phyloP scores from a whole-genome alignment of 2,113 vertebrate species.

The Cyprinodon brontotheroides region DNA sequence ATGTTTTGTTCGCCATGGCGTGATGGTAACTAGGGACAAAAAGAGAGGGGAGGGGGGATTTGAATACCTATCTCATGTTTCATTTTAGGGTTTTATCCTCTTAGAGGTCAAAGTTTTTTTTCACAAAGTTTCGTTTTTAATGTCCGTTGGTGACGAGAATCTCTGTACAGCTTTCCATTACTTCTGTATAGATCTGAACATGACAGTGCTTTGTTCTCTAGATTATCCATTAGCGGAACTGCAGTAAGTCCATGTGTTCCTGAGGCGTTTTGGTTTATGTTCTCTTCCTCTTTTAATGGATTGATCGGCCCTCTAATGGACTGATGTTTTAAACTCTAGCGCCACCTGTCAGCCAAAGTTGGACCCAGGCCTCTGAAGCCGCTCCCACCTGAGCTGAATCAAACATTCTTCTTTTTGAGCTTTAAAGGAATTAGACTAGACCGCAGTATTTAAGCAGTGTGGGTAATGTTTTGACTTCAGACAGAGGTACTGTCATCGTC shows the following conservation, averaged over 20 bases:
- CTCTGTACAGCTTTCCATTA: slow-evolving; percentile 80
- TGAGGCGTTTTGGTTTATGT: slow-evolving; percentile 36
- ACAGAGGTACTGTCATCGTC: slow-evolving; percentile 73
- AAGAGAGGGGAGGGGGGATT: slow-evolving; percentile 58
- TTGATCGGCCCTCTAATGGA: slow-evolving; percentile 32
- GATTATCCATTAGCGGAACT: slow-evolving; percentile 37
- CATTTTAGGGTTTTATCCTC: slow-evolving; percentile 63
- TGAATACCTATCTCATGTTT: slow-evolving; percentile 48
- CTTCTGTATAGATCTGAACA: slow-evolving; percentile 63
- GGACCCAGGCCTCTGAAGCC: slow-evolving; percentile 34
- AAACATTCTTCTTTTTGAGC: slow-evolving; percentile 71
- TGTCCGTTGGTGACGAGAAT: slow-evolving; percentile 69
- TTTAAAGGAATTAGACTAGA: slow-evolving; percentile 71
- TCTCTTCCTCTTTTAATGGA: slow-evolving; percentile 5
- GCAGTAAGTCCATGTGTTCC: slow-evolving; percentile 23
- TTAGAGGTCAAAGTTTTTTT: slow-evolving; percentile 40
- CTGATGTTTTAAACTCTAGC: slow-evolving; percentile 31
- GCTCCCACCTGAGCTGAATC: slow-evolving; percentile 34
- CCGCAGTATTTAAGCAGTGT: slow-evolving; percentile 77
- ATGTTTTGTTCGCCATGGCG: slow-evolving; percentile 59
- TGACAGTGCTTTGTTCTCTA: slow-evolving; percentile 43
- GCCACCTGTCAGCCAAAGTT: slow-evolving; percentile 34
- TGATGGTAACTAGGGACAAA: slow-evolving; percentile 38
- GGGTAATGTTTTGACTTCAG: slow-evolving; percentile 71
- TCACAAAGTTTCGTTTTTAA: slow-evolving; percentile 61